Base-by-base conservation (phyloP, 2,797 vertebrate species). In the Acanthurus tractus region DNA sequence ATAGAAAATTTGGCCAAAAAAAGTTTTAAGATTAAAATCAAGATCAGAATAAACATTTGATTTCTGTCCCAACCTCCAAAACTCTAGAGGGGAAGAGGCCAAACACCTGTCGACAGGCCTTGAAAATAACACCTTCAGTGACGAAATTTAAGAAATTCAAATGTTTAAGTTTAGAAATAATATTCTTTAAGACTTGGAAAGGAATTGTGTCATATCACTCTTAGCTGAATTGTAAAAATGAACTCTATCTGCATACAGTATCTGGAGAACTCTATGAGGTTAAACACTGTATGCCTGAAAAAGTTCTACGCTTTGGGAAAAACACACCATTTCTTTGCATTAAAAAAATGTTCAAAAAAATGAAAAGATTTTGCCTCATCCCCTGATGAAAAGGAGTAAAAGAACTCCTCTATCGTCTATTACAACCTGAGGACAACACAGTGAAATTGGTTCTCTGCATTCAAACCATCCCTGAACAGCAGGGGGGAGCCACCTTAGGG, bases 51-150 rank as follows among this genome's bases (percentile, higher is more conserved):
- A 81, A 59, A 70, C 18, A 65, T 2, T 15, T 1, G 12, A 49
- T 57, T 65, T 65, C 20, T 17, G 20, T 29, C 25, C 4, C 22
- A 12, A 6, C 13, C 48, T 52, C 17, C 6, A 25, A 9, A 63
- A 18, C 11, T 45, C 38, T 9, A 23, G 42, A 42, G n/a, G 9
- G 23, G 45, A 74, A 44, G 52, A 42, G 25, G 18, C 54, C 50
- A 58, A 66, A 58, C 66, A 81, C 50, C 59, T 67, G 79, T 77
- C 66, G 53, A 2, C 56, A 50, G 54, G 52, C n/a, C 5, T 54
- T 50, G n/a, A 54, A 76, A 77, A 66, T 20, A 52, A 40, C 61
- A 75, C 67, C 48, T 68, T 23, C 34, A 53, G 18, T 44, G 48
- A 52, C 46, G 13, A 13, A n/a, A 15, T 54, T 70, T 14, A 18